Base-by-base conservation (phyloP, 2,888 invertebrate genomes). In the Hirtodrosophila histrioides region DNA sequence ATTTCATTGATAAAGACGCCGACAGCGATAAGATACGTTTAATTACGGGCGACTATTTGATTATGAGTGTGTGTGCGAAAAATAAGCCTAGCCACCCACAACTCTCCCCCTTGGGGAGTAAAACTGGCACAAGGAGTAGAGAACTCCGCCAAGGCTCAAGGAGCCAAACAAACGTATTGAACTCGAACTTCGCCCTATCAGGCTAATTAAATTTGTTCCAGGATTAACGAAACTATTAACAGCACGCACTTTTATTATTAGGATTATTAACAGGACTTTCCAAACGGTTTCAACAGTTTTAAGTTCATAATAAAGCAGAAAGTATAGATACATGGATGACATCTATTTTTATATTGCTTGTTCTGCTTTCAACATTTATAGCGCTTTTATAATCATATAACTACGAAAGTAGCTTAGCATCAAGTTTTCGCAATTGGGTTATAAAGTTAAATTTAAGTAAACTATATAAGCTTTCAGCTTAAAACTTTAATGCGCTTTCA, bases 11-110 rank as follows among this genome's bases (percentile, higher is more conserved):
- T 86, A 83, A 85, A 76, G 60, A 67, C 70, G 70, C 55, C 64
- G 57, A 41, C n/a, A 60, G 56, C 67, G 82, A 82, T 82, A 80
- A 73, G 79, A 82, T 82, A 71, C 78, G 70, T 78, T 77, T 78
- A 86, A 84, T 86, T 84, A 81, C 66, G 56, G 56, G 67, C 77
- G 75, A 73, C 65, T 68, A 69, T 70, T 68, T 54, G 60, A 69
- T 65, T 71, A 70, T 50, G 41, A 36, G 44, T 24, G 5, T 12
- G 48, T 23, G 31, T 44, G 17, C 35, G 43, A 39, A 44, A 49
- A 67, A 49, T 35, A 58, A 40, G 33, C 36, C 4, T 31, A 29
- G 17, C 12, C 24, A 2, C 41, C 12, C 24, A 2, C 41, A 10
- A 11, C 17, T 17, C 35, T n/a, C 6, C 31, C 11, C 35, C 23